Evolutionary conservation across 1,140 invertebrate genomes (phyloP).

Genomic region (Cyrtorhinus lividipennis): DNA sequence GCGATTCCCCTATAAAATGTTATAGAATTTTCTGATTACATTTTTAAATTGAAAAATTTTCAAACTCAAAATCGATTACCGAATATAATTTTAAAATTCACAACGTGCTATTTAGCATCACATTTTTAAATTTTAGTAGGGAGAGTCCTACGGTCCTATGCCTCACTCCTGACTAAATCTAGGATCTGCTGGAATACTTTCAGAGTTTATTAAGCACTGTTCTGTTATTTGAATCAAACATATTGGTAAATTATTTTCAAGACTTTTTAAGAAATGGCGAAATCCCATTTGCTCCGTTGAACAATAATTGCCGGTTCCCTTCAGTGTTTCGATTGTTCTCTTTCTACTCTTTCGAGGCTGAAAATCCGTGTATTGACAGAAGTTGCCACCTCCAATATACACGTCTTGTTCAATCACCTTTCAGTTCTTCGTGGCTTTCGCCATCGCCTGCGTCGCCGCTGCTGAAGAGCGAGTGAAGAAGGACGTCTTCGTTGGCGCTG

Average conservation of each 20-base stretch:
- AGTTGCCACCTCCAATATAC: too few relatives aligned
- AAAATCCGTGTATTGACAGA: background rate
- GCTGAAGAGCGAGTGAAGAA: conserved; percentile 18
- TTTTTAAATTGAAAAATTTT: background rate
- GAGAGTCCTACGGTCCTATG: too few relatives aligned
- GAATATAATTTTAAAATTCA: background rate
- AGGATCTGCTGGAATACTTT: too few relatives aligned
- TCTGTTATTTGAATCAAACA: too few relatives aligned
- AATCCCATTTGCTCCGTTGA: background rate
- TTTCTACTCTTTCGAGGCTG: background rate
- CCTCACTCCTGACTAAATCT: too few relatives aligned
- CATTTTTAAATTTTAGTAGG: too few relatives aligned
- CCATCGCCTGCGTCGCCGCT: conserved; percentile 12
- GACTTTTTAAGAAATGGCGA: background rate
- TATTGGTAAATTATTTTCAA: background rate
- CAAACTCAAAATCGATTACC: background rate
- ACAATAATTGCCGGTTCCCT: background rate
- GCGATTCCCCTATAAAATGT: background rate
- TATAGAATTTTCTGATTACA: background rate
- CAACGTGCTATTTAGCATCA: too few relatives aligned
- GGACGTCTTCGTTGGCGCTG: conserved; percentile 10
- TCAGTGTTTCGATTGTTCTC: background rate
- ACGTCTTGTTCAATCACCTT: background rate
- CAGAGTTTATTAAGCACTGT: too few relatives aligned
- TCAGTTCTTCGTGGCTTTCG: conserved; percentile 12